These are phyloP conservation scores for Apostichopus parvimensis DNA, from an alignment of 35 echinoderm and acorn worm species.

Conservation along the genomic window DNA sequence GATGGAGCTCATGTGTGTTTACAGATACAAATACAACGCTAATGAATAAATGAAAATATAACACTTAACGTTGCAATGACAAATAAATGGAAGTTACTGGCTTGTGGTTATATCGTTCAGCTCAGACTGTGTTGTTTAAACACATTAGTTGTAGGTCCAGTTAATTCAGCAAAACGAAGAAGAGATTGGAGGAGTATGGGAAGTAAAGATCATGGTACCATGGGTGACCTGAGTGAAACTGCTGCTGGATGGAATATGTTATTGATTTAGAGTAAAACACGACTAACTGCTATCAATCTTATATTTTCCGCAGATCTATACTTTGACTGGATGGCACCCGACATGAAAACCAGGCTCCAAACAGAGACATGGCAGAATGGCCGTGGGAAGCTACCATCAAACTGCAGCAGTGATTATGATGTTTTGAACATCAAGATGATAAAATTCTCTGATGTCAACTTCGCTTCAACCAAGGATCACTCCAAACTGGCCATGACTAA, in stretches of 20 bases:
- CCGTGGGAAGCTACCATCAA: neutral
- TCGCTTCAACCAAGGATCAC: slow-evolving; percentile 46
- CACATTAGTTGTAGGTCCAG: too few species aligned
- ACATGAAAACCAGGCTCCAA: slow-evolving; percentile 5
- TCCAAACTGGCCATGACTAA: slow-evolving; percentile 49
- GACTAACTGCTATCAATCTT: neutral
- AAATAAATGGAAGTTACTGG: too few species aligned
- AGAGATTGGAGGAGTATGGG: too few species aligned
- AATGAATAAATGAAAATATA: too few species aligned
- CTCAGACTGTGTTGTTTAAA: too few species aligned
- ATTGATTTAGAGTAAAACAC: neutral
- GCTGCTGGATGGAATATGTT: neutral
- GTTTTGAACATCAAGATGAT: slow-evolving; percentile 54
- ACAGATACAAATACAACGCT: too few species aligned
- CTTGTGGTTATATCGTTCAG: too few species aligned
- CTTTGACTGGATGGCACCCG: slow-evolving; percentile 29
- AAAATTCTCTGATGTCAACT: slow-evolving; percentile 19
- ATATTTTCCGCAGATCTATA: slow-evolving; percentile 44
- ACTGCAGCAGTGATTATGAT: slow-evolving; percentile 5
- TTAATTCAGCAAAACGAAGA: too few species aligned
- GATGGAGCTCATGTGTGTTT: too few species aligned
- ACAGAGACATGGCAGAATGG: slow-evolving; percentile 63
- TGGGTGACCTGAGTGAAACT: neutral
- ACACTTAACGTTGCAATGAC: too few species aligned
- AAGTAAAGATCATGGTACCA: too few species aligned